Percentiles rank a stretch among this genome's conserved stretches.
Evolutionary conservation across 2,797 vertebrate species (phyloP).

Genomic region (Danio tinwini): DNA sequence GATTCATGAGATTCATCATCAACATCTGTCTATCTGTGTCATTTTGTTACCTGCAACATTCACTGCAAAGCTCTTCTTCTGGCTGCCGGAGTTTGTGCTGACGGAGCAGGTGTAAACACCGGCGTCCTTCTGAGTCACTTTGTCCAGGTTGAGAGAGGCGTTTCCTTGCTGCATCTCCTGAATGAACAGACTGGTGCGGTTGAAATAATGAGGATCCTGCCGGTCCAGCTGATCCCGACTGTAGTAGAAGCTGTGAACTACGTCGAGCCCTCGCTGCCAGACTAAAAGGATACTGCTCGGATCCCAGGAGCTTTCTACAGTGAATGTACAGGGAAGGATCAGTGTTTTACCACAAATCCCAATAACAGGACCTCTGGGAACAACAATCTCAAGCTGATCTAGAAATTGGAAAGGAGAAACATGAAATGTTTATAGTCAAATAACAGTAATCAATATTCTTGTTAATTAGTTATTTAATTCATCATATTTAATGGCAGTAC

Average conservation of each 20-base stretch:
- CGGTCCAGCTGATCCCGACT: constrained; percentile 62
- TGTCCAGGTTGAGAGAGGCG: constrained; percentile 72
- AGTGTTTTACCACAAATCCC: constrained; percentile 37
- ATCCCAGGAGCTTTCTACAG: constrained; percentile 56
- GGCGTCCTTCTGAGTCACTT: constrained; percentile 47
- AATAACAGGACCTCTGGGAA: constrained; percentile 45
- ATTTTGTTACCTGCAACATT: constrained; percentile 55
- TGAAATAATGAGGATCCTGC: constrained; percentile 62
- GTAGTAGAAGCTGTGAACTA: constrained; percentile 72
- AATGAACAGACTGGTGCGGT: constrained; percentile 70
- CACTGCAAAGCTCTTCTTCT: constrained; percentile 58
- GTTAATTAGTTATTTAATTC: too few species aligned
- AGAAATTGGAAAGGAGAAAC: background rate
- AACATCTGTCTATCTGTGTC: background rate
- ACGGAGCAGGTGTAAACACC: constrained; percentile 71
- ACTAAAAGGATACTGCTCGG: constrained; percentile 67
- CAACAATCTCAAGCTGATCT: constrained; percentile 60
- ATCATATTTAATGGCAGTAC: too few species aligned
- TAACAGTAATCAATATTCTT: too few species aligned
- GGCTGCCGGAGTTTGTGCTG: constrained; percentile 64
- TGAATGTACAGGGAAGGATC: constrained; percentile 61
- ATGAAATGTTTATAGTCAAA: too few species aligned
- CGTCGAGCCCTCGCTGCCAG: constrained; percentile 65
- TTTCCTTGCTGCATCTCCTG: constrained; percentile 71
- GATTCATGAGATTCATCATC: background rate